Percentiles rank a stretch among this genome's conserved stretches.
These are phyloP conservation scores for Lordiphosa andalusiaca DNA, from an alignment of 2,888 invertebrate genomes.

Conservation along the genomic window DNA sequence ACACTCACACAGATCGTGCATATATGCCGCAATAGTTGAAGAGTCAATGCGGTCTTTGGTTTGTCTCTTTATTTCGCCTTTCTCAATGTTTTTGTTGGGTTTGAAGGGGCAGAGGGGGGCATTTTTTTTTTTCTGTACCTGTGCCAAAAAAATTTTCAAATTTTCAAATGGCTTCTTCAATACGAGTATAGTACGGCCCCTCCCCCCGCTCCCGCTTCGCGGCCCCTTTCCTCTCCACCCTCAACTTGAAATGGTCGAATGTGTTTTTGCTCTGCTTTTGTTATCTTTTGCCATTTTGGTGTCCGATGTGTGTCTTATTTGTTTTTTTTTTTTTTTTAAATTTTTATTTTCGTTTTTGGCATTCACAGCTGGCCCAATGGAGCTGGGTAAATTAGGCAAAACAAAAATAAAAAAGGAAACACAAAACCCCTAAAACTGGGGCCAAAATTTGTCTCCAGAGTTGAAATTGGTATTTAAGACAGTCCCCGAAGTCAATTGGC, in stretches of 20 bases:
- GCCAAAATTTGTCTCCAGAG: background rate
- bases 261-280: conserved; percentile 35
- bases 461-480: too few species aligned
- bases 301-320: too few species aligned
- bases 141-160: conserved; percentile 77
- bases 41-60: conserved; percentile 72
- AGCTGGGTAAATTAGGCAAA: conserved; percentile 58
- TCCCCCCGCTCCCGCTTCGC: background rate
- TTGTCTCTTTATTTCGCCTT: conserved; percentile 67
- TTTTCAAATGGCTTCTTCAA: conserved; percentile 77
- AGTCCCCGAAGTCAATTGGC: too few species aligned
- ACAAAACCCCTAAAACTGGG: conserved; percentile 20
- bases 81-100: conserved; percentile 23
- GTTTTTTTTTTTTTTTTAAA: conserved; percentile 20
- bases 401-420: conserved; percentile 15
- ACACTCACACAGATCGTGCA: conserved; percentile 13
- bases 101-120: background rate
- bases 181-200: conserved; percentile 12
- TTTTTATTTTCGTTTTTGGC: conserved; percentile 40
- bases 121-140: conserved; percentile 67
- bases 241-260: conserved; percentile 26
- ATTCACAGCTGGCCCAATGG: conserved; percentile 36
- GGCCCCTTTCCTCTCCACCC: conserved; percentile 1
- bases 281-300: conserved; percentile 32
- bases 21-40: conserved; percentile 64